Conservation (phyloP, 2,797 vertebrate genomes). For the Myiotriccus ornatus region DNA sequence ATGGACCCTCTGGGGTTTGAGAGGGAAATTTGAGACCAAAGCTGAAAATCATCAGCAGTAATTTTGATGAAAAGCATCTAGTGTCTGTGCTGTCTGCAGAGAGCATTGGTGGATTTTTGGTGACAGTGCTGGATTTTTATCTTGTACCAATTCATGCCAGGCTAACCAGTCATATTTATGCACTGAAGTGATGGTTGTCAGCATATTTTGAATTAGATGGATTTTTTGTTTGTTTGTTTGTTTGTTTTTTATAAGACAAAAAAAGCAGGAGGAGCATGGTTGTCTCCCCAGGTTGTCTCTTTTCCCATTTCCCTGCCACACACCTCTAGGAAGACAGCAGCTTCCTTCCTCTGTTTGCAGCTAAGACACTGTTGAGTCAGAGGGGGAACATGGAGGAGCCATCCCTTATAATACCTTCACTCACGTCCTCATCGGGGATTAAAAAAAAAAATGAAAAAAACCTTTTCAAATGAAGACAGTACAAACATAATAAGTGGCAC, state of each 20-base stretch:
- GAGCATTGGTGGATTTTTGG: not conserved
- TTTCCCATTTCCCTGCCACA: not conserved
- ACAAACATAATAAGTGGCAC: conserved; percentile 81
- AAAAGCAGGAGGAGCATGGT: not conserved
- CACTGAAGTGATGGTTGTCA: not conserved
- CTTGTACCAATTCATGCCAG: not conserved
- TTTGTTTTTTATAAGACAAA: not conserved
- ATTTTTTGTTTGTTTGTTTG: not conserved
- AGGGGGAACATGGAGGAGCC: not conserved
- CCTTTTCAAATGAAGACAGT: conserved; percentile 79
- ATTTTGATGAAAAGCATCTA: not conserved
- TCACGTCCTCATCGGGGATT: not conserved
- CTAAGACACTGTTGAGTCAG: conserved; percentile 7
- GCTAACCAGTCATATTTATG: not conserved
- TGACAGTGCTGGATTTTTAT: not conserved
- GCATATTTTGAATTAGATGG: not conserved
- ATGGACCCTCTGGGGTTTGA: not conserved
- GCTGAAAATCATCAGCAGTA: too few species aligned
- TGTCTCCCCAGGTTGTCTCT: not conserved
- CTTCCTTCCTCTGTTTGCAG: not conserved
- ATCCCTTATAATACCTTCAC: conserved; percentile 41
- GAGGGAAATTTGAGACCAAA: too few species aligned
- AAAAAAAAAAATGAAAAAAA: not conserved
- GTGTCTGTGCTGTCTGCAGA: not conserved
- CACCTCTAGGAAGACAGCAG: not conserved